Conservation (phyloP, 2,797 vertebrate genomes). For the Squalus acanthias region DNA sequence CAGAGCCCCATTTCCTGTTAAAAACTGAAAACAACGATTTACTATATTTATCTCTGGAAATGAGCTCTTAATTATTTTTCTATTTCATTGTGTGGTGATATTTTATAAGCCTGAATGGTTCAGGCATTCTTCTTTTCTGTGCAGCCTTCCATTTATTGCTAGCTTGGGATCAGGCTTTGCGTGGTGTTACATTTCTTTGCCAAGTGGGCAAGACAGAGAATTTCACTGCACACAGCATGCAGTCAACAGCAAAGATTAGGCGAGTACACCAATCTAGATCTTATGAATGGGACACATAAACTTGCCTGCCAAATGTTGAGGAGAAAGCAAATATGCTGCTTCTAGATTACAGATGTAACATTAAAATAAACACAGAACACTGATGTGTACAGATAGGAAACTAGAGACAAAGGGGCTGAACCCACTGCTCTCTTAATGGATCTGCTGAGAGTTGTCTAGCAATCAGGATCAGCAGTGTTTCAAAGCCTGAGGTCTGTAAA, state of each 20-base stretch:
- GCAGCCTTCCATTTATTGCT: neutral
- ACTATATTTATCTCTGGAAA: neutral
- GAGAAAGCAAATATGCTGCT: neutral
- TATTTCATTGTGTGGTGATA: neutral
- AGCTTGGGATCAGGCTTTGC: neutral
- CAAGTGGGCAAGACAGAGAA: neutral
- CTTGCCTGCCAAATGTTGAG: neutral
- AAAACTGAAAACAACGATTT: neutral
- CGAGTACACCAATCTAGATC: neutral
- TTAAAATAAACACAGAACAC: neutral
- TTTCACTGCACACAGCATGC: neutral
- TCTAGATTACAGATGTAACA: neutral
- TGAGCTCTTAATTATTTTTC: neutral
- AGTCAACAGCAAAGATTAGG: neutral
- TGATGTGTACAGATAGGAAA: neutral
- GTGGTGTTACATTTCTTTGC: neutral
- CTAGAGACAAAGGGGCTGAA: neutral
- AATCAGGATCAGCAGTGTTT: neutral
- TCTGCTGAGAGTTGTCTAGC: neutral
- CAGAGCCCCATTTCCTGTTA: neutral
- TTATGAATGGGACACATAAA: neutral
- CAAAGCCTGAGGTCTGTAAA: neutral
- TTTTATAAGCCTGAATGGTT: neutral
- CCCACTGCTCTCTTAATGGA: neutral
- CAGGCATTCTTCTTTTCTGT: neutral